These are phyloP conservation scores for Mustela nigripes DNA, from an alignment of 2,113 vertebrate species.

Conservation along the genomic window DNA sequence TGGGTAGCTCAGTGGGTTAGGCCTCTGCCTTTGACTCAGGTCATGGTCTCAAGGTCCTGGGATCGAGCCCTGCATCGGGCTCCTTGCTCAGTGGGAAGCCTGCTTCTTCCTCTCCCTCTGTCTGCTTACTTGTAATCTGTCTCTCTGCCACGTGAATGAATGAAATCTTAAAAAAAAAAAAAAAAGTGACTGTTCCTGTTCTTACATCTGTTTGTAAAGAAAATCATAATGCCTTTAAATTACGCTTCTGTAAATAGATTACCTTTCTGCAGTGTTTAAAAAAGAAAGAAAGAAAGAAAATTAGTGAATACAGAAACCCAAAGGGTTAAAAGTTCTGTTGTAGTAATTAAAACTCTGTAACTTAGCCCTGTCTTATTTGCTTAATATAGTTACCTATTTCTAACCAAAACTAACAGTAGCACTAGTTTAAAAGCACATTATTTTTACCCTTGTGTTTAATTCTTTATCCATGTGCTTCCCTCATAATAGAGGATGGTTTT, in stretches of 20 bases:
- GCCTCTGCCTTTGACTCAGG: too few relatives aligned
- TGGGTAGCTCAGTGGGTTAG: too few relatives aligned
- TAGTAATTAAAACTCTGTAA: neutral
- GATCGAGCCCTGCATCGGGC: too few relatives aligned
- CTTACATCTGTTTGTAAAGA: constrained; percentile 95
- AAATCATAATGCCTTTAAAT: constrained; percentile 94
- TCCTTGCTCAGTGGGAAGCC: too few relatives aligned
- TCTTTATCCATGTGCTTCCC: neutral
- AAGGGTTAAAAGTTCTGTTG: neutral
- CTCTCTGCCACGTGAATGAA: too few relatives aligned
- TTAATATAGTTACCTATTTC: neutral
- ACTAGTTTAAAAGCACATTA: neutral
- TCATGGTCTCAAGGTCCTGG: too few relatives aligned
- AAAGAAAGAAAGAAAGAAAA: neutral
- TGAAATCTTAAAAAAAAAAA: too few relatives aligned
- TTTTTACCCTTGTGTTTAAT: constrained; percentile 9
- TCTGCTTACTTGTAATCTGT: too few relatives aligned
- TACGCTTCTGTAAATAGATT: constrained; percentile 92
- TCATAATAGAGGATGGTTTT: neutral
- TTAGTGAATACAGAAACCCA: neutral
- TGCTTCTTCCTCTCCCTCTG: too few relatives aligned
- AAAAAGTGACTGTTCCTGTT: constrained; percentile 92
- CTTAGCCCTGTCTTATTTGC: neutral
- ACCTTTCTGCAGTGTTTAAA: constrained; percentile 94
- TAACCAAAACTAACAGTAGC: neutral